Percentiles rank a stretch among this genome's conserved stretches.
phyloP scores from a whole-genome alignment of 2,888 invertebrate species.

The Apotomis capreana region DNA sequence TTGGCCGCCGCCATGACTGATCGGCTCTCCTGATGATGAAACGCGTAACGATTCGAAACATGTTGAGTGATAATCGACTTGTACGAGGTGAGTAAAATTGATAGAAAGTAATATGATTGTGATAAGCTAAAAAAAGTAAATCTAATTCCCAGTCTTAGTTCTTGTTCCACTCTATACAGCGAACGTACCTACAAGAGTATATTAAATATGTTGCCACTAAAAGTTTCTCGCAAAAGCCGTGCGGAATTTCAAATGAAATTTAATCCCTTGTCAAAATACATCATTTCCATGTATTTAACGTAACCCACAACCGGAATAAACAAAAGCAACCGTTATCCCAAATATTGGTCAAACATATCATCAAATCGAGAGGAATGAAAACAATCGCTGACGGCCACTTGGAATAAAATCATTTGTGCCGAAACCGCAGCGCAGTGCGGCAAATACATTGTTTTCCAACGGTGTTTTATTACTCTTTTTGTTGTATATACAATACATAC shows the following conservation, averaged over 20 bases:
- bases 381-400: constrained; percentile 42
- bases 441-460: constrained; percentile 57
- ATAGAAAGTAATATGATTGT: too few species aligned
- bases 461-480: constrained; percentile 59
- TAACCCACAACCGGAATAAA: constrained; percentile 12
- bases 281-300: constrained; percentile 4
- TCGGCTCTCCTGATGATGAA: too few species aligned
- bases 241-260: not conserved
- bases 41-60: too few species aligned
- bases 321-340: constrained; percentile 8
- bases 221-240: too few species aligned
- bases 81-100: too few species aligned
- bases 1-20: too few species aligned
- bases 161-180: too few species aligned
- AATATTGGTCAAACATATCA: constrained; percentile 35
- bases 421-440: constrained; percentile 55
- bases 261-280: not conserved
- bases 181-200: too few species aligned
- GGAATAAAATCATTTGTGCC: constrained; percentile 48
- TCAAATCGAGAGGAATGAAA: constrained; percentile 34
- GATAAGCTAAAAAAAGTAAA: too few species aligned
- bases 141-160: too few species aligned
- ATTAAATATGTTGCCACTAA: too few species aligned
- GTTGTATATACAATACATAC: constrained; percentile 60
- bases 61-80: too few species aligned